Evolutionary conservation across 1,140 invertebrate genomes (phyloP), one percentile per base, ranked within the genome.

Genomic region (Hermetia illucens): DNA sequence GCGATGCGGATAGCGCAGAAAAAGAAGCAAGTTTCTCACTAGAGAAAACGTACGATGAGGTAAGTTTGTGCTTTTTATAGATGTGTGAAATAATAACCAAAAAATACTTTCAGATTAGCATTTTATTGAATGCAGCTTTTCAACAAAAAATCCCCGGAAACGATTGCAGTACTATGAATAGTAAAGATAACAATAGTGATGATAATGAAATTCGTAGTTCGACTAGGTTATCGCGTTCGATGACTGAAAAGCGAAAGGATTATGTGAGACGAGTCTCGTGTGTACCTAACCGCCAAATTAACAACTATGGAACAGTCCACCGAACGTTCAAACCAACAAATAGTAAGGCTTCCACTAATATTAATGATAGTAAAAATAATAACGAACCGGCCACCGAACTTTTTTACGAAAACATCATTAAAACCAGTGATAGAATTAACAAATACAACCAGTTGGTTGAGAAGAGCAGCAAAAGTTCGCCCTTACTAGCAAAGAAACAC

Each of bases 231-330:
- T 63, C 64, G 18, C 49, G 66, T 21, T 62, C 56, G 42, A 46
- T 72, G 1, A 72, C 72, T 0, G 71, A 73, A 45, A 70, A 71
- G 40, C 52, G 74, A 3, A 75, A 75, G 51, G 66, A 65, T 39
- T 75, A 77, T 60, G 68, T 75, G 1, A 59, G 68, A 5, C 50
- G 69, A 15, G 68, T 75, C 0, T 71, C 69, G 10, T 13, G 5
- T 13, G 20, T 39, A 9, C 19, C 17, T 2, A 17, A 21, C 20
- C 19, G 21, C 17, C 12, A 10, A 34, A 20, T 27, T 15, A 8
- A 21, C 21, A 33, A 33, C 10, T 34, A 40, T 19, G 39, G 32
- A 24, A 34, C 31, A 5, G 4, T 34, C 10, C 39, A 40, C 36
- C 21, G 21, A 31, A 38, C 35, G 9, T 32, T 42, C 5, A 42